A percentile compares a stretch with the other conserved stretches of the same genome.
These are phyloP conservation scores for Dolichopus griseipennis DNA, from an alignment of 2,888 invertebrate genomes.

Conservation along the genomic window DNA sequence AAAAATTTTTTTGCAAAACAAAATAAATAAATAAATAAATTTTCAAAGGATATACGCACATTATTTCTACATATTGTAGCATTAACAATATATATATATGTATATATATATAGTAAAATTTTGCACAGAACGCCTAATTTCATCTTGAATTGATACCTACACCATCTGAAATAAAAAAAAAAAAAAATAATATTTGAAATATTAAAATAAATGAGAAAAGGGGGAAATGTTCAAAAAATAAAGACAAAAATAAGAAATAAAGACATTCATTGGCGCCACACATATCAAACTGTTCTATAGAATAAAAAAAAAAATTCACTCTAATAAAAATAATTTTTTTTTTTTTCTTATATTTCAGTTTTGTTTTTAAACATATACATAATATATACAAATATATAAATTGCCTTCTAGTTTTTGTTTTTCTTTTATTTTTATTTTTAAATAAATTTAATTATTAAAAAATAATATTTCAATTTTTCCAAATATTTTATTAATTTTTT, in stretches of 20 bases:
- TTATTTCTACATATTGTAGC: no score
- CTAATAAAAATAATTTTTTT: neutral
- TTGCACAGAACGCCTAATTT: neutral
- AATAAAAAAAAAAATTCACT: neutral
- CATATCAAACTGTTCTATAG: neutral
- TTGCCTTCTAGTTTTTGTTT: neutral
- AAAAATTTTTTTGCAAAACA: no score
- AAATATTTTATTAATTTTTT: no score
- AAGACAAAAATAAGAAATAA: neutral
- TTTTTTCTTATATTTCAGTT: neutral
- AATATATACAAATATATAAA: neutral
- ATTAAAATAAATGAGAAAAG: no score
- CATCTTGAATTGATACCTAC: neutral
- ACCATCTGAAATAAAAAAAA: neutral
- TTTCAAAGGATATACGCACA: no score
- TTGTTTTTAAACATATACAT: neutral
- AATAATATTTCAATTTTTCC: neutral
- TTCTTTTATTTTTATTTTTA: neutral
- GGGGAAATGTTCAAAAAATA: neutral
- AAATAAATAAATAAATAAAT: no score
- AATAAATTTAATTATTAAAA: neutral
- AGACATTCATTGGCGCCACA: neutral
- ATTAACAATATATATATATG: neutral
- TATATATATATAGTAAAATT: neutral
- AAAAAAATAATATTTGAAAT: neutral